Evolutionary conservation across 2,113 vertebrate genomes (phyloP), one percentile per base, ranked within the genome.

Genomic region (Pampusana beccarii): DNA sequence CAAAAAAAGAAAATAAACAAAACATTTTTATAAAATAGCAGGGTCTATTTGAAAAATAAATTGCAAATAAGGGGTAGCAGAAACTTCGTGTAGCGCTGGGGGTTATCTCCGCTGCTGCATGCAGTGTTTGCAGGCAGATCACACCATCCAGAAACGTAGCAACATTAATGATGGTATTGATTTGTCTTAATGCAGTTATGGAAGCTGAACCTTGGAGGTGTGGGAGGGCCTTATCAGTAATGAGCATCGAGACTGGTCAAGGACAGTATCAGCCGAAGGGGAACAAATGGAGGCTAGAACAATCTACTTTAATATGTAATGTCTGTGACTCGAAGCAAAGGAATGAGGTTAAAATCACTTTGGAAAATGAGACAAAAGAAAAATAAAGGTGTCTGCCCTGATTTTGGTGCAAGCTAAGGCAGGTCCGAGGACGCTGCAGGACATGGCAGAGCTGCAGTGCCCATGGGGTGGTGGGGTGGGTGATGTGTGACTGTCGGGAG

Each of bases 111-210:
- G 1, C 16, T 33, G 58, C 79, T 53, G 64, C 16, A 6, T 3
- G 3, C 0, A 0, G 29, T 4, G 1, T 61, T 92, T 90, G 70
- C 75, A 94, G 95, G 56, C 64, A 71, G 50, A 57, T 80, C 82
- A 88, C 15, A 28, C 60, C 46, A n/a, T 62, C 82, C 38, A 25
- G 51, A 64, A 53, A 74, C 0, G 4, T 29, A 78, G 67, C 64
- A 67, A 8, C 6, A 1, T 74, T 92, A 80, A 62, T 80, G 71
- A 56, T 42, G 29, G 28, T 67, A 88, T 90, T 86, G 90, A 95
- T 94, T 95, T 83, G 46, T 66, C 90, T 82, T 93, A 94, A 83
- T 90, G 88, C 80, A 62, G 64, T 66, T 94, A 74, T 71, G 86
- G 78, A 93, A 95, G 75, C 71, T 93, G 82, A 90, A 88, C 88